phyloP scores from a whole-genome alignment of 2,113 vertebrate species.

The Podilymbus podiceps region DNA sequence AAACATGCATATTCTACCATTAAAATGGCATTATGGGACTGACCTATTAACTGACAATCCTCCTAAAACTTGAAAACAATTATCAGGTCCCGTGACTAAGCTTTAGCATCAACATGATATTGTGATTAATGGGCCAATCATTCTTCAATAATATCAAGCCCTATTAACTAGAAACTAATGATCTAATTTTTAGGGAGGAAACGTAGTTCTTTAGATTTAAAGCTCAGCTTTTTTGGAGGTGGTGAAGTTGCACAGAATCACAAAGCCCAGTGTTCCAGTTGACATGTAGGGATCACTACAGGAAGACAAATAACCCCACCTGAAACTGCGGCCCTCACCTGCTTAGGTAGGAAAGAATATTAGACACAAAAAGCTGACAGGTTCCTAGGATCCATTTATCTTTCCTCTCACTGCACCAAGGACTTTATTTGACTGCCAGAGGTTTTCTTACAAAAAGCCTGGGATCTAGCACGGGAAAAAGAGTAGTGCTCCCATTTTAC shows the following conservation, averaged over 20 bases:
- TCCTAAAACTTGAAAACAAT: background rate
- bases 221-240: background rate
- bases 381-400: background rate
- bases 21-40: background rate
- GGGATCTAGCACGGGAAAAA: background rate
- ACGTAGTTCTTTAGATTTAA: background rate
- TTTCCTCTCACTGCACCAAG: background rate
- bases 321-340: background rate
- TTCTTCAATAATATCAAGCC: background rate
- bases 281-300: background rate
- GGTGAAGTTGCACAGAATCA: background rate
- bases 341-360: background rate
- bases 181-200: background rate
- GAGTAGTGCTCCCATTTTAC: background rate
- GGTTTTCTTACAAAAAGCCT: background rate
- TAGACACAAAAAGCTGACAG: background rate
- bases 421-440: background rate
- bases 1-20: background rate
- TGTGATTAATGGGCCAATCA: accelerated
- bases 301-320: background rate
- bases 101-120: background rate
- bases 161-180: background rate
- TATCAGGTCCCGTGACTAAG: background rate
- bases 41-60: background rate
- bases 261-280: background rate